Conservation (phyloP, 2,113 vertebrate genomes). For the Brachypodius melanocephalos region DNA sequence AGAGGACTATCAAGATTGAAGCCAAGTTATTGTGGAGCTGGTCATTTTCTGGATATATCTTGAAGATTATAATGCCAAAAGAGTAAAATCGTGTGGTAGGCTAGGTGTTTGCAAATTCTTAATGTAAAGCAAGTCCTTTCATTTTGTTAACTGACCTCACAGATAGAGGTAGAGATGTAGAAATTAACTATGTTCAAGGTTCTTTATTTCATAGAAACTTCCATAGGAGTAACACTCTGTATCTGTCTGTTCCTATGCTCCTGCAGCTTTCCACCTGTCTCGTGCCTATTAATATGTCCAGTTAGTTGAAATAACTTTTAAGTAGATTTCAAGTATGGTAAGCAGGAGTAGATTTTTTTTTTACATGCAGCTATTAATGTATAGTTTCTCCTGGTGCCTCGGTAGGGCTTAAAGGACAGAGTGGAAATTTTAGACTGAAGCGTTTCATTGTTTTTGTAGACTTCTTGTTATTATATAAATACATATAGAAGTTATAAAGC, state of each 20-base stretch:
- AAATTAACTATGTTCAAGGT: not conserved
- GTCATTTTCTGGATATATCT: not conserved
- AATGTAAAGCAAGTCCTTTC: not conserved
- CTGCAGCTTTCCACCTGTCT: not conserved
- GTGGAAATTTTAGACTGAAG: not conserved
- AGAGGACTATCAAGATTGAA: not conserved
- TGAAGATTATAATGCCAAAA: not conserved
- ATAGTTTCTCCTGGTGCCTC: not conserved
- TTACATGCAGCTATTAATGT: not conserved
- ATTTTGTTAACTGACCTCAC: not conserved
- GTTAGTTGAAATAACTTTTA: not conserved
- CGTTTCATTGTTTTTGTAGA: not conserved
- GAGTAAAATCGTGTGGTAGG: not conserved
- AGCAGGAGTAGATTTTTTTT: not conserved
- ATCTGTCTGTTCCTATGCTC: not conserved
- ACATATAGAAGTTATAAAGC: not conserved
- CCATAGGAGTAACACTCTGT: not conserved
- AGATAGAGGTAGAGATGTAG: not conserved
- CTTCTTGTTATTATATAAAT: not conserved
- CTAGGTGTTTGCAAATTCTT: not conserved
- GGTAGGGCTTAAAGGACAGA: not conserved
- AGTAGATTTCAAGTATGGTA: not conserved
- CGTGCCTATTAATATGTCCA: not conserved
- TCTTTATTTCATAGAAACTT: not conserved
- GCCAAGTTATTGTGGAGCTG: not conserved